Percentiles rank a stretch among this genome's conserved stretches.
Evolutionary conservation across 2,113 vertebrate genomes (phyloP).

Genomic region (Parus major): DNA sequence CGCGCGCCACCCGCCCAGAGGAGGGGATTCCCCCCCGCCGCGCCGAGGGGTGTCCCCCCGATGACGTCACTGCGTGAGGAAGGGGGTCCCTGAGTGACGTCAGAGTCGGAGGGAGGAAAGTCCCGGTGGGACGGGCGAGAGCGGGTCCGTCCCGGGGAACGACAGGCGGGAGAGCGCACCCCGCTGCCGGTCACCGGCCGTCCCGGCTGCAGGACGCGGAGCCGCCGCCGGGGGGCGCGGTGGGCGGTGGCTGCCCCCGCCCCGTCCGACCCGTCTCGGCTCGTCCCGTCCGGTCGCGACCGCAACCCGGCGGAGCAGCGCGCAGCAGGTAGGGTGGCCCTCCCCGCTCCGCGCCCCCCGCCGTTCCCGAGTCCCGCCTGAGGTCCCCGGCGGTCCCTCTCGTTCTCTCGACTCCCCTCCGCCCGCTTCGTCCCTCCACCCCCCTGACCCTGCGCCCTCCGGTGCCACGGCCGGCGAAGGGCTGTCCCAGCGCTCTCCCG

Average conservation of each 20-base stretch:
- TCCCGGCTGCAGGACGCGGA: not conserved
- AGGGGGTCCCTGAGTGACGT: not conserved
- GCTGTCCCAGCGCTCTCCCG: not conserved
- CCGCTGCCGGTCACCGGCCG: not conserved
- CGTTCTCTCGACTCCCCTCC: not conserved
- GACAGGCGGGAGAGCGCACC: not conserved
- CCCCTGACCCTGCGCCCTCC: not conserved
- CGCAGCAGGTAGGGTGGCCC: not conserved
- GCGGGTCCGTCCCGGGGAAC: not conserved
- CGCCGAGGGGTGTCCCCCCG: not conserved
- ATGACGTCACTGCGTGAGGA: not conserved
- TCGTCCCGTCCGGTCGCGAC: not conserved
- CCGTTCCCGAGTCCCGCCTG: not conserved
- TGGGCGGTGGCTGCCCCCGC: not conserved
- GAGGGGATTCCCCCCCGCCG: not conserved
- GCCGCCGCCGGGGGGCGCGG: not conserved
- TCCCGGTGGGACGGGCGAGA: not conserved
- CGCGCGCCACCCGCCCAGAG: not conserved
- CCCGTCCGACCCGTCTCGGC: not conserved
- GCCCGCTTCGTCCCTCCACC: not conserved
- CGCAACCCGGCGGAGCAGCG: not conserved
- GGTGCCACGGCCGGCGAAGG: not conserved
- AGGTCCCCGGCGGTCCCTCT: no score
- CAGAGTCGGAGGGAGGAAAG: not conserved
- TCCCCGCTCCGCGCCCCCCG: accelerated